Evolutionary conservation across 2,797 vertebrate genomes (phyloP), one percentile per base, ranked within the genome.

Genomic region (Brachymystax lenok): DNA sequence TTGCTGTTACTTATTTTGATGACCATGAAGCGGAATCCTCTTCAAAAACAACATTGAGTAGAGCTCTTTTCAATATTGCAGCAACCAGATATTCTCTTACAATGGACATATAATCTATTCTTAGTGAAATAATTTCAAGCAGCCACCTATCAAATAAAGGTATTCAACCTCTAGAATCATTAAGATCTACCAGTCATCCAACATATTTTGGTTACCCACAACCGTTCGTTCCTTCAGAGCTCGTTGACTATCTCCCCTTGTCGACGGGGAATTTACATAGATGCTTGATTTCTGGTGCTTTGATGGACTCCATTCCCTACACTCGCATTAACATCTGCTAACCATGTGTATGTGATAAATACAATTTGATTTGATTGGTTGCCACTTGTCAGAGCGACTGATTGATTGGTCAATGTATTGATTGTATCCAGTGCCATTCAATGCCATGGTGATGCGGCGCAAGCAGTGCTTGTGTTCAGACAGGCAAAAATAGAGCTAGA

Each of bases 401-500:
- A 79, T 68, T 74, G 76, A 40, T 80, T 8, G 19, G 67, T 69
- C 3, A 3, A 10, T 24, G 3, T 24, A 61, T 61, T 61, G 59
- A 61, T 24, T 61, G 10, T 61, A 61, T 61, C 59, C 24, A 24
- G 59, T 61, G 59, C 59, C 10, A 24, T 61, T 24, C 59, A 61
- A 24, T 24, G 21, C 59, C 59, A 61, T 21, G 12, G 59, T 61
- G 59, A 21, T 61, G 56, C 8, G n/a, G 56, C 3, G n/a, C n/a
- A 61, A 61, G n/a, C 56, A 21, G 56, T 61, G 56, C n/a, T 19
- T 3, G 56, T 30, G 28, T 51, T 35, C 24, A 75, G 68, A 80
- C 78, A 61, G 56, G 56, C n/a, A 24, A 21, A 8, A 21, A 61
- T 5, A 61, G 21, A 24, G 59, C 40, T 46, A 46, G 40, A 81